Evolutionary conservation across 2,888 invertebrate genomes (phyloP).

Genomic region (Caenorhabditis macrosperma): DNA sequence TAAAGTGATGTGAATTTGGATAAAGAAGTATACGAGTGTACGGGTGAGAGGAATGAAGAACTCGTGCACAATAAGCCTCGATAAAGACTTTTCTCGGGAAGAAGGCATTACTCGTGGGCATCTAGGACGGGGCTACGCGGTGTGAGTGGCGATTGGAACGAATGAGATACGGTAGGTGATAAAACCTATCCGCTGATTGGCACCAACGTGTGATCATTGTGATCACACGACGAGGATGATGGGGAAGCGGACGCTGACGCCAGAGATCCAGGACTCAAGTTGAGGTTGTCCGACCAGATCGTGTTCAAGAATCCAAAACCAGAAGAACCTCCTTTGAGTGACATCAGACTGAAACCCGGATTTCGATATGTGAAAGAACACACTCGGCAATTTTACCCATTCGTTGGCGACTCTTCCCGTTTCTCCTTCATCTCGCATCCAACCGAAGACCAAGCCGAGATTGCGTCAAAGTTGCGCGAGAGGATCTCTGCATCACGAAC

Average conservation of each 20-base stretch:
- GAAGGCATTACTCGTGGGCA: conserved; percentile 21
- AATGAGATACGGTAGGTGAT: not conserved
- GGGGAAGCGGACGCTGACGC: conserved; percentile 44
- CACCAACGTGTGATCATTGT: conserved; percentile 51
- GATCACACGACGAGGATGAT: conserved; percentile 22
- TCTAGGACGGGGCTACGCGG: conserved; percentile 23
- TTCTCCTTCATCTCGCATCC: conserved; percentile 40
- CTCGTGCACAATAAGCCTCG: conserved; percentile 14
- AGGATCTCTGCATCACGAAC: conserved; percentile 26
- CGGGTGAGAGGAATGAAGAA: conserved; percentile 19
- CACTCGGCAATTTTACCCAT: conserved; percentile 18
- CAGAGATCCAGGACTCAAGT: conserved; percentile 24
- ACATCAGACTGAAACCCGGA: conserved; percentile 40
- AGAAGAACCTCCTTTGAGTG: conserved; percentile 22
- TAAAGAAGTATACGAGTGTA: not conserved
- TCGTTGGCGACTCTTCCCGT: conserved; percentile 53
- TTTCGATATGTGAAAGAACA: not conserved
- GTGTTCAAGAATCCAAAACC: conserved; percentile 54
- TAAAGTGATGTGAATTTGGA: conserved; percentile 1
- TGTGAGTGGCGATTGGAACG: not conserved
- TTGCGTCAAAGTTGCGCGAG: conserved; percentile 31
- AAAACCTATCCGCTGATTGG: conserved; percentile 34
- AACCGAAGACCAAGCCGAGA: conserved; percentile 18
- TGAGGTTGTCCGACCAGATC: conserved; percentile 48
- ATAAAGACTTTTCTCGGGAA: conserved; percentile 8